Conservation (phyloP, 2,113 vertebrate species). For the Alces alces region DNA sequence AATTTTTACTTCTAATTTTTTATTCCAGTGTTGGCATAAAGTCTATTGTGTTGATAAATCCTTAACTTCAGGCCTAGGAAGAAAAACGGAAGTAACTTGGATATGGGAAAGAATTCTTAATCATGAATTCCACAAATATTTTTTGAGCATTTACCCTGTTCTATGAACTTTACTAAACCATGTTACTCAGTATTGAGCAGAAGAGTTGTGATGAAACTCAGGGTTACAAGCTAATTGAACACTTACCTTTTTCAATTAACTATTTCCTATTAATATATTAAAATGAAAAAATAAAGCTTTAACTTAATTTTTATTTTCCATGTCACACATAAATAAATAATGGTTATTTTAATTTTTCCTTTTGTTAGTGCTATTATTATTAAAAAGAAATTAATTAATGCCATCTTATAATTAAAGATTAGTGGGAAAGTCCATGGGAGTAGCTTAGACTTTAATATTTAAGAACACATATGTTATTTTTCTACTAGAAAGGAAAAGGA, state of each 20-base stretch:
- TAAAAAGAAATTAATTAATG: conserved; percentile 10
- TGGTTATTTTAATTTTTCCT: background rate
- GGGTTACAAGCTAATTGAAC: background rate
- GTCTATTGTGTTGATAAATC: background rate
- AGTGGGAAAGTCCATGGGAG: background rate
- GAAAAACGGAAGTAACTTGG: background rate
- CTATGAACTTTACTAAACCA: background rate
- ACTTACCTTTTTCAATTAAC: background rate
- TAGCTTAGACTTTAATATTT: background rate
- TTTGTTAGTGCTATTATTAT: conserved; percentile 14
- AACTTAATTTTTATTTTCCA: background rate
- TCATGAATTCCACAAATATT: background rate
- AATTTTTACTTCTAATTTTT: background rate
- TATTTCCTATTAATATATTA: background rate
- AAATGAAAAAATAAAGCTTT: background rate
- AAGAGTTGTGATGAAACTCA: background rate
- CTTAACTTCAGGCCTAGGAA: background rate
- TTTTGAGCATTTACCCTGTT: background rate
- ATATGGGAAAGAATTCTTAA: background rate
- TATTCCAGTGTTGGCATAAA: background rate
- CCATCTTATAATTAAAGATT: conserved; percentile 24
- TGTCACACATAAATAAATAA: background rate
- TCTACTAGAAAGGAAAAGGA: conserved; percentile 67
- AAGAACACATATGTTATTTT: conserved; percentile 71
- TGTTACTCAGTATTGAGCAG: background rate